phyloP scores from a whole-genome alignment of 2,113 vertebrate species.

The Eolophus roseicapilla region DNA sequence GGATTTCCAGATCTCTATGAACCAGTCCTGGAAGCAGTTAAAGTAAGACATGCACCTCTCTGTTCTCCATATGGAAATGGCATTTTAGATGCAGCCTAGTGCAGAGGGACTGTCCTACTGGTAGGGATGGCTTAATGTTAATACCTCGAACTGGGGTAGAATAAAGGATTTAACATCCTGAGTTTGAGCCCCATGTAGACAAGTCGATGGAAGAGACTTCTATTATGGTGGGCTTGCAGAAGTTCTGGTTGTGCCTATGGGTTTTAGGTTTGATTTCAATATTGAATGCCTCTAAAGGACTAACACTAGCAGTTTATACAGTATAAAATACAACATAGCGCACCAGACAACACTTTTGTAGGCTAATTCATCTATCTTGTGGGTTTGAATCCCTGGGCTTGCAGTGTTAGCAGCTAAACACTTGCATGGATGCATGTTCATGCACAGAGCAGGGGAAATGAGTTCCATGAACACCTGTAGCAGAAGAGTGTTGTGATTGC shows the following conservation, averaged over 20 bases:
- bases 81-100: background rate
- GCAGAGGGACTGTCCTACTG: background rate
- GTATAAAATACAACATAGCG: background rate
- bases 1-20: constrained; percentile 84
- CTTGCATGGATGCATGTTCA: background rate
- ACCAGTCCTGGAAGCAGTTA: constrained; percentile 79
- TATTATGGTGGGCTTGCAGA: background rate
- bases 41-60: constrained; percentile 58
- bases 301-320: background rate
- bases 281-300: background rate
- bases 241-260: background rate
- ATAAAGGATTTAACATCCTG: background rate
- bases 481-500: background rate
- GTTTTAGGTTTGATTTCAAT: background rate
- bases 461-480: background rate
- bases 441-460: background rate
- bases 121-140: background rate
- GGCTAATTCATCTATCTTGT: background rate
- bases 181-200: background rate
- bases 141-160: background rate
- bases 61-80: background rate
- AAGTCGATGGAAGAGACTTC: background rate
- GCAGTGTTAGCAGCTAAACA: background rate
- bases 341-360: background rate
- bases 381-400: background rate